A percentile compares a stretch with the other conserved stretches of the same genome.
These are phyloP conservation scores for Mus minutoides DNA, from an alignment of 2,797 vertebrate genomes.

Conservation along the genomic window DNA sequence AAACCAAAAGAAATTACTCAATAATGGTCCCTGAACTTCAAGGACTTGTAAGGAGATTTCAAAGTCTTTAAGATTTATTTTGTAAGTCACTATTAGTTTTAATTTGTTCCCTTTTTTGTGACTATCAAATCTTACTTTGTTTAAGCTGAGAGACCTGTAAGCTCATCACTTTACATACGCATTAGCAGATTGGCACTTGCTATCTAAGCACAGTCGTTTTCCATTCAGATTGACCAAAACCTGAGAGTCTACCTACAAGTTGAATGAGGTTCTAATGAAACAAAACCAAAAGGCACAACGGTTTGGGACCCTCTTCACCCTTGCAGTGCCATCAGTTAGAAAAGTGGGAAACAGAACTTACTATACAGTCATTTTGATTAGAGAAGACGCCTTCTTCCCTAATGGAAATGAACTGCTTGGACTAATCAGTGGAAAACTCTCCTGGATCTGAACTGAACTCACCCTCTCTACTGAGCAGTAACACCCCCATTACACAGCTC, in stretches of 20 bases:
- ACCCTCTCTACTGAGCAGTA: slow-evolving; percentile 6
- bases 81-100: slow-evolving; percentile 14
- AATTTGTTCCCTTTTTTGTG: slow-evolving; percentile 17
- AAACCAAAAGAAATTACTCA: too few relatives aligned
- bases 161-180: not conserved
- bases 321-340: slow-evolving; percentile 34
- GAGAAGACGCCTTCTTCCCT: slow-evolving; percentile 15
- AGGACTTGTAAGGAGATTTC: slow-evolving; percentile 46
- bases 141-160: slow-evolving; percentile 3
- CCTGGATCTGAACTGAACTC: slow-evolving; percentile 43
- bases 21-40: slow-evolving; percentile 21
- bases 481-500: slow-evolving; percentile 6
- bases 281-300: slow-evolving; percentile 63
- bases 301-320: slow-evolving; percentile 46
- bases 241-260: slow-evolving; percentile 18
- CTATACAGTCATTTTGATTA: slow-evolving; percentile 32
- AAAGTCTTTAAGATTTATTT: slow-evolving; percentile 42
- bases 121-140: slow-evolving; percentile 45
- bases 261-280: slow-evolving; percentile 53
- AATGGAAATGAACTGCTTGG: slow-evolving; percentile 52
- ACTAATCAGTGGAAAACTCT: slow-evolving; percentile 39
- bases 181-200: not conserved
- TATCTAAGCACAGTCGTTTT: slow-evolving; percentile 23
- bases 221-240: slow-evolving; percentile 34
- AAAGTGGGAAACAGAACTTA: slow-evolving; percentile 57